A percentile compares a stretch with the other conserved stretches of the same genome.
Evolutionary conservation across 2,888 invertebrate genomes (phyloP).

Genomic region (Cyclophora albipunctata): DNA sequence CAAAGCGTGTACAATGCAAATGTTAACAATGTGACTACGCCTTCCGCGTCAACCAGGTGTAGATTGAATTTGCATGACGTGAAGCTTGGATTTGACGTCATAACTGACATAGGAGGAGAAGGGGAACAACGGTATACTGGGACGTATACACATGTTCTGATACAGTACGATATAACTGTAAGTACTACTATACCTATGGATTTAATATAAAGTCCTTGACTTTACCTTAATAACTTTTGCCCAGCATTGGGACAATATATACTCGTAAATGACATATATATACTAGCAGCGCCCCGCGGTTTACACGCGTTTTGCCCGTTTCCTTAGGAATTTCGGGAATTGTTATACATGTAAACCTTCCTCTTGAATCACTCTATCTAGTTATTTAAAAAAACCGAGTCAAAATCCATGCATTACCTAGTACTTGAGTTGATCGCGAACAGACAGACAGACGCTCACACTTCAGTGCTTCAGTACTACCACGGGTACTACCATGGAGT

Average conservation of each 20-base stretch:
- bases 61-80: conserved; percentile 27
- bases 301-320: no score
- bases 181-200: conserved; percentile 9
- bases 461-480: background rate
- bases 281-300: no score
- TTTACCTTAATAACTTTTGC: background rate
- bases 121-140: conserved; percentile 32
- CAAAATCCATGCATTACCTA: no score
- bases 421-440: no score
- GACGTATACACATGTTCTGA: conserved; percentile 20
- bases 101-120: conserved; percentile 23
- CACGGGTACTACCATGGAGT: background rate
- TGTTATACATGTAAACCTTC: no score
- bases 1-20: conserved; percentile 5
- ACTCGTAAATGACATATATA: background rate
- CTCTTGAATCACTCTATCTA: no score
- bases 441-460: background rate
- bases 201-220: background rate
- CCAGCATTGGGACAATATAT: background rate
- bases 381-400: no score
- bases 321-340: no score
- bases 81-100: conserved; percentile 42
- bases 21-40: conserved; percentile 12
- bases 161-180: conserved; percentile 25
- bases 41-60: conserved; percentile 22